Evolutionary conservation across 2,888 invertebrate species (phyloP), one percentile per base, ranked within the genome.

Genomic region (Drosophila rubida): DNA sequence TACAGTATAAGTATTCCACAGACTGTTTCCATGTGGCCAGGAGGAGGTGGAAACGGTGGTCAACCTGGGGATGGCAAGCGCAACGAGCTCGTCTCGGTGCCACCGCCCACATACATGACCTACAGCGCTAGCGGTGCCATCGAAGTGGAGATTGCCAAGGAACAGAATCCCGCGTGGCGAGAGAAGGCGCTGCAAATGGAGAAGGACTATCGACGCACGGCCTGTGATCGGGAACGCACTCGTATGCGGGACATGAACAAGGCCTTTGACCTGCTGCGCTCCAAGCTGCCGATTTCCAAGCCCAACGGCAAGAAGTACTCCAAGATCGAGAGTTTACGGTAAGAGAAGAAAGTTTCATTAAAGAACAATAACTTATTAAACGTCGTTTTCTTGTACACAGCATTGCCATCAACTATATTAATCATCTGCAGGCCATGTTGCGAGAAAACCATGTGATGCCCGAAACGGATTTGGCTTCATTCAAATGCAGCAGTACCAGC

Each of bases 231-330:
- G 22, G 97, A 97, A 88, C 92, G 97, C 4, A 96, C 96, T 0
- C 93, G 97, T 37, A 97, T 97, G 97, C 93, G 95, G 2, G 96
- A 96, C 83, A 97, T 97, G 96, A 97, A 97, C 90, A 93, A 94
- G 51, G 96, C 96, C 0, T 97, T 96, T 83, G 97, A 96, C 88
- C 91, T 95, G 41, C 92, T 97, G 13, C 93, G 96, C 32, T 94
- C 95, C 42, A 95, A 95, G 88, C 90, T 96, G 72, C 96, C 96
- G 0, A 94, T 95, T 78, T 95, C 95, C 51, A 96, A 96, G 84
- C 96, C 96, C 0, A 95, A 95, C 13, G 96, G 96, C 69, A 97
- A 96, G 91, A 96, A 96, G 89, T 94, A 96, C 80, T 96, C 96
- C 11, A 97, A 97, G 92, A 97, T 97, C 71, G 96, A 97, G 89